Evolutionary conservation across 30 jellyfish, hydroid and myxozoan species (phyloP).

Genomic region (Cassiopea xamachana): DNA sequence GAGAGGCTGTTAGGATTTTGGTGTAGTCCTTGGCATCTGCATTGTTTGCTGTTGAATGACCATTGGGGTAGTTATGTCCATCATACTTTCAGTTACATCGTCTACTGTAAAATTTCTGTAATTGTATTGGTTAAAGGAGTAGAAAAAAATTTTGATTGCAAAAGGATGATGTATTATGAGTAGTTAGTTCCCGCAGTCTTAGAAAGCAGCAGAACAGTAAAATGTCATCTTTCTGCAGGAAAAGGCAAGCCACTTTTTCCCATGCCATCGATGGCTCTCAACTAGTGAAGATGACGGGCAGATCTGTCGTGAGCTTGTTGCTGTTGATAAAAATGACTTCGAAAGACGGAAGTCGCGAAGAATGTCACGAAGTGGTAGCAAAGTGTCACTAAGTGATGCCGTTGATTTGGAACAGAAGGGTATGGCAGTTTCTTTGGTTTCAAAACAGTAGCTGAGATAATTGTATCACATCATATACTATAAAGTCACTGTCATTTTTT

Average conservation of each 20-base stretch:
- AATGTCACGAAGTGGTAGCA: slow-evolving; percentile 76
- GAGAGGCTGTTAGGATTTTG: too few relatives aligned
- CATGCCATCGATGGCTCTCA: slow-evolving; percentile 96
- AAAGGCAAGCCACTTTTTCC: slow-evolving; percentile 64
- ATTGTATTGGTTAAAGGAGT: too few relatives aligned
- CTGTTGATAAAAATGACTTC: slow-evolving; percentile 80
- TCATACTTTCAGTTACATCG: too few relatives aligned
- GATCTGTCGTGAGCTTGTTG: slow-evolving; percentile 90
- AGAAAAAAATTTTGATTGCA: not conserved
- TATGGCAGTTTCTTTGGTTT: too few relatives aligned
- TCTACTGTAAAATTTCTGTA: too few relatives aligned
- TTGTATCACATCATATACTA: too few relatives aligned
- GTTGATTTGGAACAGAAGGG: slow-evolving; percentile 98
- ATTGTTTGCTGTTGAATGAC: too few relatives aligned
- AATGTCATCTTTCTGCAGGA: slow-evolving; percentile 51
- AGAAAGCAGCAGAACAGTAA: not conserved
- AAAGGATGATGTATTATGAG: not conserved
- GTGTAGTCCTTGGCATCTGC: too few relatives aligned
- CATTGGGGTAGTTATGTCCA: too few relatives aligned
- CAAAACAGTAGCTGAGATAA: too few relatives aligned
- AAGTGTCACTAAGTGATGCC: slow-evolving; percentile 78
- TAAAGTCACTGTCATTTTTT: too few relatives aligned
- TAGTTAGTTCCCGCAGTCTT: not conserved
- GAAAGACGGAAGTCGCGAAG: slow-evolving; percentile 87
- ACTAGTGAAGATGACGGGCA: slow-evolving; percentile 98